A percentile compares a stretch with the other conserved stretches of the same genome.
Evolutionary conservation across 2,113 vertebrate genomes (phyloP).

Genomic region (Syngnathus typhle): DNA sequence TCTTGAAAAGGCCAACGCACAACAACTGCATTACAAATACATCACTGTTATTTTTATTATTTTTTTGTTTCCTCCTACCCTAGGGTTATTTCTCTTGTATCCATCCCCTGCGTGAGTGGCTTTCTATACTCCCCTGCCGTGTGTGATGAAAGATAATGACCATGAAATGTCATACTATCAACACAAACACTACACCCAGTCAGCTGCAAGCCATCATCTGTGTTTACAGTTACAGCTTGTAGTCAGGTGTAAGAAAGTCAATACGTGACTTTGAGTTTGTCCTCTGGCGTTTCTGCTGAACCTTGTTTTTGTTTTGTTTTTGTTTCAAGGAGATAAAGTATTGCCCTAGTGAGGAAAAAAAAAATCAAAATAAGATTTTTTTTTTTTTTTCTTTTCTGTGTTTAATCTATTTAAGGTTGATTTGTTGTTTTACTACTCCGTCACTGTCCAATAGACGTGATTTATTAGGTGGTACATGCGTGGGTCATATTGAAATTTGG

Average conservation of each 20-base stretch:
- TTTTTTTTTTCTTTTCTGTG: neutral
- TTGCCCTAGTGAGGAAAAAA: neutral
- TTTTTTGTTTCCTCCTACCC: conserved; percentile 8
- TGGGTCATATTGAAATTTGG: neutral
- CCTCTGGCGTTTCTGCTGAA: conserved; percentile 10
- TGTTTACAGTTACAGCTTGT: conserved; percentile 20
- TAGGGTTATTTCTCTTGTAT: conserved; percentile 21
- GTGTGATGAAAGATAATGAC: conserved; percentile 66
- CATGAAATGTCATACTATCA: conserved; percentile 57
- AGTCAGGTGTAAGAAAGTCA: conserved; percentile 3
- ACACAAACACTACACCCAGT: conserved; percentile 32
- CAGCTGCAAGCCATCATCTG: neutral
- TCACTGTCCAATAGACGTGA: neutral
- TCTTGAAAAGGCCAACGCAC: conserved; percentile 39
- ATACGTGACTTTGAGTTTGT: conserved; percentile 32
- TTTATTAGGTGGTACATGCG: neutral
- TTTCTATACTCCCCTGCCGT: conserved; percentile 30
- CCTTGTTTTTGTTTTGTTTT: neutral
- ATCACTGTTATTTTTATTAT: conserved; percentile 15
- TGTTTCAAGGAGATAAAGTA: neutral
- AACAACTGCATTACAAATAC: conserved; percentile 30
- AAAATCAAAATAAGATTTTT: neutral
- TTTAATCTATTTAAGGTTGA: neutral
- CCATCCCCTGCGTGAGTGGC: conserved; percentile 2
- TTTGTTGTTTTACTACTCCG: neutral